Conservation (phyloP, 2,797 vertebrate species). For the Arrhamphus sclerolepis region DNA sequence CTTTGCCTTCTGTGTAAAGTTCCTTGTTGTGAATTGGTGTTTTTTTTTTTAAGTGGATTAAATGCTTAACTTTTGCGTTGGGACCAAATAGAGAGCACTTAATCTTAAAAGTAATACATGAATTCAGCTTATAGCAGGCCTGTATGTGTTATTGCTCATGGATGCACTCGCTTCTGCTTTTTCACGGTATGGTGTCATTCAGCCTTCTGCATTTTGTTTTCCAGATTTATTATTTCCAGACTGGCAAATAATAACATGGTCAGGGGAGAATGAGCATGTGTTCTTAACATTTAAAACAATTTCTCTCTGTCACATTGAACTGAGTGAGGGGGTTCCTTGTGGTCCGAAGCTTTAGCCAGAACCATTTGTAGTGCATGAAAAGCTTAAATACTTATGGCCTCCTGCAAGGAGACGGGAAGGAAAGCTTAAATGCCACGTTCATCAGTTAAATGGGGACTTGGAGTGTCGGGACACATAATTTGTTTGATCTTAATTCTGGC, state of each 20-base stretch:
- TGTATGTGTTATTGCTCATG: neutral
- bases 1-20: no score
- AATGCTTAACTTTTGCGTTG: neutral
- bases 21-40: no score
- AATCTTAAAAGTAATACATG: neutral
- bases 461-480: conserved; percentile 32
- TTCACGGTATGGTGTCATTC: neutral
- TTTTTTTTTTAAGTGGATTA: no score
- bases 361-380: conserved; percentile 55
- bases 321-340: conserved; percentile 16
- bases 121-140: no score
- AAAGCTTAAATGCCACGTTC: conserved; percentile 51
- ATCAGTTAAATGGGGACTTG: conserved; percentile 42
- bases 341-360: conserved; percentile 40
- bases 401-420: conserved; percentile 52
- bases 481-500: conserved; percentile 56
- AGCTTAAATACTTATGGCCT: conserved; percentile 41
- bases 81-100: neutral
- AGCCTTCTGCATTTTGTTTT: conserved; percentile 18
- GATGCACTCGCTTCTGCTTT: no score
- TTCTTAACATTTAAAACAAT: conserved; percentile 26
- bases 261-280: conserved; percentile 7
- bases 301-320: conserved; percentile 43
- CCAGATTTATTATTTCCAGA: no score
- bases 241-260: conserved; percentile 17